A percentile compares a stretch with the other conserved stretches of the same genome.
Conservation (phyloP, 2,113 vertebrate genomes). For the Gymnorhina tibicen region DNA sequence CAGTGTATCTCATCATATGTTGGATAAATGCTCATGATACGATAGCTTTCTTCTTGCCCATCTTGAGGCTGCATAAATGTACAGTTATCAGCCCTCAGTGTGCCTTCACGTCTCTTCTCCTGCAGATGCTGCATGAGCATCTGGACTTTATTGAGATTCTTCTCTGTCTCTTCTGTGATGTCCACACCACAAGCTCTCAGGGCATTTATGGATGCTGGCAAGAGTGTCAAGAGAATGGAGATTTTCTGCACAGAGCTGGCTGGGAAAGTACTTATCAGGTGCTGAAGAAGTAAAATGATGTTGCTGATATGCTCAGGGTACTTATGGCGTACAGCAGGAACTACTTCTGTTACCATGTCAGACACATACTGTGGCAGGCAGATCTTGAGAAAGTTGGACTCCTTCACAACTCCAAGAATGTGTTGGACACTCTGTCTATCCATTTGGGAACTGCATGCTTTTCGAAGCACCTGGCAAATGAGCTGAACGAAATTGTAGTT, state of each 20-base stretch:
- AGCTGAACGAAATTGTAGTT: constrained; percentile 78
- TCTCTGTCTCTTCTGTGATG: constrained; percentile 73
- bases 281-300: constrained; percentile 81
- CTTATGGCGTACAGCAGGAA: constrained; percentile 59
- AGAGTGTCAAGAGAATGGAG: constrained; percentile 77
- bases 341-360: constrained; percentile 76
- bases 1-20: constrained; percentile 80
- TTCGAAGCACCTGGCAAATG: constrained; percentile 81
- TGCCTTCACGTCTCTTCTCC: constrained; percentile 82
- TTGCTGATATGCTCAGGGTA: constrained; percentile 82
- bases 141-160: constrained; percentile 74
- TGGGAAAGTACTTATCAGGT: constrained; percentile 83
- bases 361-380: constrained; percentile 79
- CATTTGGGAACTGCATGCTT: constrained; percentile 77
- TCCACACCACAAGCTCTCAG: constrained; percentile 79
- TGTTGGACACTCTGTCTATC: constrained; percentile 80
- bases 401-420: constrained; percentile 79
- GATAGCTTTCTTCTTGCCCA: constrained; percentile 72
- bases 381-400: constrained; percentile 81
- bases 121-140: constrained; percentile 78
- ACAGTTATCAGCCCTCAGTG: constrained; percentile 79
- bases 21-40: constrained; percentile 83
- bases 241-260: constrained; percentile 80
- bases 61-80: constrained; percentile 63
- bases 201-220: constrained; percentile 76